These are phyloP conservation scores for Ornithoptera priamus DNA, from an alignment of 2,888 invertebrate genomes.

Conservation along the genomic window DNA sequence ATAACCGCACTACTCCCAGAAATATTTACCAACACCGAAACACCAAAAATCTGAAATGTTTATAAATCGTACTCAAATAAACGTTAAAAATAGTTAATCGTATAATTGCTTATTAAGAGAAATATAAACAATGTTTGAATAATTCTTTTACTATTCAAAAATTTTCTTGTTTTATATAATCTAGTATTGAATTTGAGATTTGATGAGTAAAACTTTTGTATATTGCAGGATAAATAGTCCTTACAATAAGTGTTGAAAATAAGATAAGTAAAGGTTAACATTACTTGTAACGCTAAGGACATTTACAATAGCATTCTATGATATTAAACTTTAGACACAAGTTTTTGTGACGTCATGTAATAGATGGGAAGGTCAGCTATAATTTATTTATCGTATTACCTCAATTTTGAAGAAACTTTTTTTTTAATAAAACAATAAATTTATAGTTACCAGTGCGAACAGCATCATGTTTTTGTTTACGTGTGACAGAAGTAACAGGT, in stretches of 20 bases:
- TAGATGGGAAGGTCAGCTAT: constrained; percentile 41
- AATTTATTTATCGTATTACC: constrained; percentile 19
- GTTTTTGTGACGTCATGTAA: constrained; percentile 50
- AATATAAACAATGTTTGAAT: neutral
- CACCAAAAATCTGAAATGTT: constrained; percentile 54
- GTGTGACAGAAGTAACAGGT: constrained; percentile 59
- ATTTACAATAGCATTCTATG: constrained; percentile 41
- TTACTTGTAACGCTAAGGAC: constrained; percentile 37
- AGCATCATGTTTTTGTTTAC: constrained; percentile 55
- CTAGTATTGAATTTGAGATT: neutral
- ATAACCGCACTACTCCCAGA: constrained; percentile 48
- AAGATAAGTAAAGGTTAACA: constrained; percentile 29
- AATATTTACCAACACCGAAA: constrained; percentile 44
- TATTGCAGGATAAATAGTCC: neutral
- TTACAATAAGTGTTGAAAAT: neutral
- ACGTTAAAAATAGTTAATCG: neutral
- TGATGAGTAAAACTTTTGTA: neutral
- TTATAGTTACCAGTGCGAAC: constrained; percentile 57
- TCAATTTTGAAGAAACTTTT: constrained; percentile 8
- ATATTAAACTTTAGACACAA: constrained; percentile 38
- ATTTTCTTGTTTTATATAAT: neutral
- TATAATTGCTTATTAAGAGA: neutral
- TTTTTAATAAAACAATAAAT: constrained; percentile 16
- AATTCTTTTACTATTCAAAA: too few relatives aligned
- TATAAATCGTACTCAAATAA: constrained; percentile 2